A percentile compares a stretch with the other conserved stretches of the same genome.
phyloP scores from a whole-genome alignment of 1,140 invertebrate species.

The Zaprionus ornatus region DNA sequence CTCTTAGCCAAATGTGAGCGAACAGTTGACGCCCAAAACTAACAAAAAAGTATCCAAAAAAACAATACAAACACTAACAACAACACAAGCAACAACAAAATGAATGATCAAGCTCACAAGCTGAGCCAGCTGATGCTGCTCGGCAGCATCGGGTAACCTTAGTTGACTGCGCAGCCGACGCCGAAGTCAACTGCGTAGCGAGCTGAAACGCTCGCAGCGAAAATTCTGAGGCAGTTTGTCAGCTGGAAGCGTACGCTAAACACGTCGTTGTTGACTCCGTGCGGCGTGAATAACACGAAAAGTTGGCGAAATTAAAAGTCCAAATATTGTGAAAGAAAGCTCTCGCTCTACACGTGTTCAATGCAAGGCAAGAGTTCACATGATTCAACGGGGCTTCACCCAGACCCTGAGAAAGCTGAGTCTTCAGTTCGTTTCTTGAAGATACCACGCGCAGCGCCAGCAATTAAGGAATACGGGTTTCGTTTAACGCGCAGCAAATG shows the following conservation, averaged over 20 bases:
- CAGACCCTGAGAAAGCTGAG: background rate
- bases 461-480: conserved; percentile 85
- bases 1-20: conserved; percentile 22
- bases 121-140: conserved; percentile 53
- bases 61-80: conserved; percentile 5
- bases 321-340: conserved; percentile 10
- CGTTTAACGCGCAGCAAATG: conserved; percentile 88
- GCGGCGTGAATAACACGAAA: conserved; percentile 11
- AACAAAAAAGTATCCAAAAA: conserved; percentile 30
- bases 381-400: background rate
- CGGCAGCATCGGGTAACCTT: conserved; percentile 28
- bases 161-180: background rate
- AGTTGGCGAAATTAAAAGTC: conserved; percentile 1
- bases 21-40: background rate
- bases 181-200: conserved; percentile 5
- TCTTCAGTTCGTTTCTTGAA: conserved; percentile 75
- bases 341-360: conserved; percentile 21
- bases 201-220: conserved; percentile 25
- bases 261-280: conserved; percentile 50
- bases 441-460: conserved; percentile 71
- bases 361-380: conserved; percentile 17
- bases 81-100: background rate
- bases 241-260: conserved; percentile 51
- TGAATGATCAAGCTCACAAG: conserved; percentile 6
- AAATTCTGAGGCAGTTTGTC: conserved; percentile 58